Evolutionary conservation across 2,888 invertebrate species (phyloP).

Genomic region (Nomada fucata): DNA sequence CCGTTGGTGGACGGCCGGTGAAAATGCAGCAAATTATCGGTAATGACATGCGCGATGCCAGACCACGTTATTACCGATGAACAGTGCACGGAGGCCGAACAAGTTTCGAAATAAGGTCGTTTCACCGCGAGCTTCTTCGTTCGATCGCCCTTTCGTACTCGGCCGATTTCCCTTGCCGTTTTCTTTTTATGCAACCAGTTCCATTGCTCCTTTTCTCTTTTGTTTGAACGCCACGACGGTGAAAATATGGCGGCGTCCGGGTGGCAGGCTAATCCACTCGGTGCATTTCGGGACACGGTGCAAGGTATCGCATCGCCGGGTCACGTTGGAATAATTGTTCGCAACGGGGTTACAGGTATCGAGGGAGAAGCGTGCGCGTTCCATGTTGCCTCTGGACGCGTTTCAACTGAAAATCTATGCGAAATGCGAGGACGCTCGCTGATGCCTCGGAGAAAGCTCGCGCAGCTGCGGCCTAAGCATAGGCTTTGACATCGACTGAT

Average conservation of each 20-base stretch:
- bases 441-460: constrained; percentile 27
- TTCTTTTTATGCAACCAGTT: not conserved
- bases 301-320: no score
- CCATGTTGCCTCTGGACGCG: not conserved
- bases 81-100: constrained; percentile 30
- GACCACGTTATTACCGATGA: constrained; percentile 42
- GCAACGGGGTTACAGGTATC: not conserved
- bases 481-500: constrained; percentile 34
- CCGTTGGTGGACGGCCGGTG: constrained; percentile 36
- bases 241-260: not conserved
- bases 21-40: constrained; percentile 67
- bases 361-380: not conserved
- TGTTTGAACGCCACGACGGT: not conserved
- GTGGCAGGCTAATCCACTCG: not conserved
- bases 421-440: constrained; percentile 5
- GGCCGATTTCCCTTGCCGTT: not conserved
- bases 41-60: constrained; percentile 65
- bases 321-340: not conserved
- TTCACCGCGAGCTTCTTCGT: constrained; percentile 27
- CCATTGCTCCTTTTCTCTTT: not conserved
- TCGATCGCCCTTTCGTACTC: constrained; percentile 8
- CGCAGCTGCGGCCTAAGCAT: constrained; percentile 9
- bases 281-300: not conserved
- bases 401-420: constrained; percentile 16
- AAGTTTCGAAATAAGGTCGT: constrained; percentile 44